Base-by-base conservation (phyloP, 2,797 vertebrate genomes). In the Apogon talboti region DNA sequence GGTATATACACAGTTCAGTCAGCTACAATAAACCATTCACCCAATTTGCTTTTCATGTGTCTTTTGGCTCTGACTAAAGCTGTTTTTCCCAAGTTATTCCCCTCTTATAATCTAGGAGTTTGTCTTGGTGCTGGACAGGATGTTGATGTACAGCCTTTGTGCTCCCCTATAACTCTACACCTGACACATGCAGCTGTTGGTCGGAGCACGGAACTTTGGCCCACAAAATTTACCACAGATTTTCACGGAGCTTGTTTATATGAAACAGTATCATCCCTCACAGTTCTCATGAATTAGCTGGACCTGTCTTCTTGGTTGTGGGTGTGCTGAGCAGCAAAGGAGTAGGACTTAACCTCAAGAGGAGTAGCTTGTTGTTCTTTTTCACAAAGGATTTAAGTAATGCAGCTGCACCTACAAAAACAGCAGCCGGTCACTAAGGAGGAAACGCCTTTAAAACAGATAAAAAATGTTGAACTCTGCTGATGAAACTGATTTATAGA, bases 381-480 rank as follows among this genome's bases (percentile, higher is more conserved):
- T 75, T 48, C 81, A 79, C 85, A 3, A 45, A 64, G 24, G 86
- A 58, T 51, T 85, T 74, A 45, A 87, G 68, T 60, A 74, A 90
- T 87, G 78, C 84, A 80, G 81, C 90, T 89, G 82, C 82, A 87
- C 74, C 87, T 74, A 74, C 72, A 74, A 77, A 81, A 76, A 73
- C 71, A 86, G 42, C 83, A 78, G 83, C 3, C 44, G 62, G 61
- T 69, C 70, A 82, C 72, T 53, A n/a, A 24, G 40, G 74, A 67
- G 64, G 28, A 71, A 83, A 70, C 79, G 63, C 89, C 71, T 79
- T 44, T 55, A 53, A 61, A 70, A 60, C 68, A 21, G 33, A 68
- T 64, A 30, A 14, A 35, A 62, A 67, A 78, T 40, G 1, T 68
- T 68, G 13, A 43, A 1, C 63, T 50, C 24, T 43, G 59, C 52